Evolutionary conservation across 2,888 invertebrate genomes (phyloP).

Genomic region (Ormyrus nitidulus): DNA sequence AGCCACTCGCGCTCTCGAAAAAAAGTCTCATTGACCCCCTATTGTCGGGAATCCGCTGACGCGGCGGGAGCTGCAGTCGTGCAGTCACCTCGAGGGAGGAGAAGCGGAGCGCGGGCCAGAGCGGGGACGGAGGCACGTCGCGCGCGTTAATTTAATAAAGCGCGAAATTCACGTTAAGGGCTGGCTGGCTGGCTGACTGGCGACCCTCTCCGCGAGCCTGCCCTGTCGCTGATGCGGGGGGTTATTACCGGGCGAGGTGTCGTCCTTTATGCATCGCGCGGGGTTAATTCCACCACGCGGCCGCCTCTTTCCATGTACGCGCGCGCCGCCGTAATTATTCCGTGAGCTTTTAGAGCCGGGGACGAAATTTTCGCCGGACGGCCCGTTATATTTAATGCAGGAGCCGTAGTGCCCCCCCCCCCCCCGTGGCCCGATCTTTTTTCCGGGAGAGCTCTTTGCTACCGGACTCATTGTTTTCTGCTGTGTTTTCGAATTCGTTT

Average conservation of each 20-base stretch:
- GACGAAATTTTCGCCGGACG: constrained; percentile 15
- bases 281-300: constrained; percentile 28
- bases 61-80: too few species aligned
- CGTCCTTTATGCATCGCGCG: constrained; percentile 14
- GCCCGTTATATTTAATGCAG: constrained; percentile 22
- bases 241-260: constrained; percentile 35
- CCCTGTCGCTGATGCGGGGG: not conserved
- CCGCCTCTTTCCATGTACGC: not conserved
- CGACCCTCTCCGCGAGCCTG: not conserved
- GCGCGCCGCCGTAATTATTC: constrained; percentile 17
- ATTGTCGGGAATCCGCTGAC: too few species aligned
- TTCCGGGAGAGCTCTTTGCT: not conserved
- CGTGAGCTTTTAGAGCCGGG: not conserved
- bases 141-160: constrained; percentile 56
- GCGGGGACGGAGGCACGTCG: constrained; percentile 15
- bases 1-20: too few species aligned
- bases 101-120: not conserved
- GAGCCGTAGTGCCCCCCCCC: not conserved
- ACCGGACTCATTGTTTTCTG: too few species aligned
- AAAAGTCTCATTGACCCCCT: too few species aligned
- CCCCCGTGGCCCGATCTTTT: not conserved
- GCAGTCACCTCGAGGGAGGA: not conserved
- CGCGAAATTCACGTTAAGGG: constrained; percentile 42
- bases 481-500: too few species aligned
- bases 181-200: constrained; percentile 9